Evolutionary conservation across 2,888 invertebrate genomes (phyloP), one percentile per base, ranked within the genome.

Genomic region (Teleogryllus oceanicus): DNA sequence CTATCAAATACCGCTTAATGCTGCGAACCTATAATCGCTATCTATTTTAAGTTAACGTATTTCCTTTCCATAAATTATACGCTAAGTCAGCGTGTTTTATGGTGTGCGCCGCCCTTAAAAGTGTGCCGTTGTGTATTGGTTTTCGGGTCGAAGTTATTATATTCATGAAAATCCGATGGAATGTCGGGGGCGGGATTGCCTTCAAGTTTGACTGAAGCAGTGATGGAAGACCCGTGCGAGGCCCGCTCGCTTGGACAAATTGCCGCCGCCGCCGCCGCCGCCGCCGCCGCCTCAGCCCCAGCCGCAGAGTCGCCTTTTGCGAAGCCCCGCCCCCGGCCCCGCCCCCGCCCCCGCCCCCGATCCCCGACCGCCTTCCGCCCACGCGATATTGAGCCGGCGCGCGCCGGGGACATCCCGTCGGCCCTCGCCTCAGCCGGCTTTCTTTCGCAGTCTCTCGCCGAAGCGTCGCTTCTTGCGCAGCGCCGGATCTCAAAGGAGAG

Each of bases 141-240:
- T 62, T 62, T 62, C 62, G 16, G 62, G n/a, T 62, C 62, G 62
- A 62, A 18, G 62, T 62, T 62, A 62, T 62, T 62, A 62, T 62
- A 62, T 62, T 62, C 62, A 62, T 62, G 62, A 62, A 62, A 62
- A 13, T 62, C 62, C 16, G 62, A 62, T 62, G 62, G 62, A 62
- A 62, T 62, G 62, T 62, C 62, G 62, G n/a, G n/a, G 62, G 62
- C 62, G 62, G n/a, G n/a, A 18, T 62, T 62, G 13, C 62, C n/a
- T 62, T n/a, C 62, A n/a, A 62, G 62, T 62, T 62, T 62, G 62
- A 62, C 62, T 62, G 62, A 13, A 13, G 62, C 62, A 62, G 62
- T 62, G 62, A 62, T 62, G 62, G 62, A 62, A 62, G 62, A 62
- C n/a, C n/a, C 62, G n/a, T 62, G 62, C 13, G n/a, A 62, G 62